Evolutionary conservation across 1,140 invertebrate species (phyloP).

Genomic region (Lamellibrachia luymesi): DNA sequence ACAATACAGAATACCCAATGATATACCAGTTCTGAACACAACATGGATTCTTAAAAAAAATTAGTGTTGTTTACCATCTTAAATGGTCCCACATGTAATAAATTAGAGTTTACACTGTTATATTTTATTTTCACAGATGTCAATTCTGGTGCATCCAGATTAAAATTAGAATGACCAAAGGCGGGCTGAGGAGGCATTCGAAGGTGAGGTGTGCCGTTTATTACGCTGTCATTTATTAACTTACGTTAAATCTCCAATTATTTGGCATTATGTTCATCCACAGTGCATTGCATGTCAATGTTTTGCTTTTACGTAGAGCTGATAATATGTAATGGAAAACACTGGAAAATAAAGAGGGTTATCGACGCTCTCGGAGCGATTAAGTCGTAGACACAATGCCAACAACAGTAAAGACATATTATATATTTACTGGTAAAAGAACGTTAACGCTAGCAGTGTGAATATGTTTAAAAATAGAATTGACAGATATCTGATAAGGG

Average conservation of each 20-base stretch:
- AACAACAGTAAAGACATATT: too few relatives aligned
- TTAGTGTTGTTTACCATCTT: too few relatives aligned
- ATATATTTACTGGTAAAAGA: too few relatives aligned
- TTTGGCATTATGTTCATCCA: neutral
- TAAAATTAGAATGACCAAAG: slow-evolving; percentile 96
- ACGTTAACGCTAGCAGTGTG: too few relatives aligned
- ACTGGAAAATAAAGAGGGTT: slow-evolving; percentile 90
- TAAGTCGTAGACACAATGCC: too few relatives aligned
- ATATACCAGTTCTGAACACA: too few relatives aligned
- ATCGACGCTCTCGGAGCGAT: slow-evolving; percentile 82
- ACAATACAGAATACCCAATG: too few relatives aligned
- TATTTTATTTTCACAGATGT: slow-evolving; percentile 67
- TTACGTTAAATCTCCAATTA: neutral
- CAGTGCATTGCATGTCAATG: neutral
- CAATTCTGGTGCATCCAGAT: slow-evolving; percentile 97
- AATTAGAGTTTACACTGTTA: too few relatives aligned
- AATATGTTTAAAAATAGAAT: too few relatives aligned
- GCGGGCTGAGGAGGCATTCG: slow-evolving; percentile 78
- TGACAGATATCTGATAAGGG: too few relatives aligned
- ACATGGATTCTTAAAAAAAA: too few relatives aligned
- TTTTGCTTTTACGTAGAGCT: slow-evolving; percentile 61
- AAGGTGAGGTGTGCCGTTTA: slow-evolving; percentile 44
- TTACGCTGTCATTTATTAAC: neutral
- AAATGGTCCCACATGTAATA: too few relatives aligned
- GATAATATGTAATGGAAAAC: slow-evolving; percentile 96